Evolutionary conservation across 2,888 invertebrate genomes (phyloP), one percentile per base, ranked within the genome.

Genomic region (Drosophila nr. medialis): DNA sequence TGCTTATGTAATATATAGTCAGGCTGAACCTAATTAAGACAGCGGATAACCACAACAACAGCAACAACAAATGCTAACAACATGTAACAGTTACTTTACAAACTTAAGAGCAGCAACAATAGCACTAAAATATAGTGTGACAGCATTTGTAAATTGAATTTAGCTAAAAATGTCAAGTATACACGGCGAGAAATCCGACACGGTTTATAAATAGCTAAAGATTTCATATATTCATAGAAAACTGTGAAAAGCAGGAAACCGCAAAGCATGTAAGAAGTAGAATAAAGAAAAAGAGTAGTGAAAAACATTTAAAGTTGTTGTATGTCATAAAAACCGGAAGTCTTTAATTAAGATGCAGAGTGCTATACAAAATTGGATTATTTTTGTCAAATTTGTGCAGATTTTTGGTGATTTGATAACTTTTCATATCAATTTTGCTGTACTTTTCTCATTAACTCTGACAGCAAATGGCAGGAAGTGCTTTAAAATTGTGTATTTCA

Each of bases 151-250:
- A 87, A 86, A 77, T 75, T 85, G 77, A 79, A 80, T 81, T 83
- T 80, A 77, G 81, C 83, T 81, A 68, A 77, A 85, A 86, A 83
- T 87, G 85, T 83, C 80, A 77, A 64, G 55, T 63, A 45, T 73
- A 54, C 83, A 83, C 77, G 69, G 55, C 36, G 45, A 70, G 51
- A 78, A 83, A 73, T 36, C 15, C 4, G 45, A 8, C 2, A 24
- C 4, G 15, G 1, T 15, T 45, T 15, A 6, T 13, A 45, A 45
- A 4, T 45, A 45, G 2, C 21, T 45, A 13, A 45, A 10, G 2
- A 10, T 13, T 45, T 45, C 0, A 21, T 1, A 21, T 21, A 21
- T 2, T 2, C 18, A 49, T 49, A 27, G 18, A 18, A 49, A 10
- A 10, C 21, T 21, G 2, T 2, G 10, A 32, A 32, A 10, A 32